phyloP scores from a whole-genome alignment of 1,140 invertebrate species.

The Zaprionus tsacasi region DNA sequence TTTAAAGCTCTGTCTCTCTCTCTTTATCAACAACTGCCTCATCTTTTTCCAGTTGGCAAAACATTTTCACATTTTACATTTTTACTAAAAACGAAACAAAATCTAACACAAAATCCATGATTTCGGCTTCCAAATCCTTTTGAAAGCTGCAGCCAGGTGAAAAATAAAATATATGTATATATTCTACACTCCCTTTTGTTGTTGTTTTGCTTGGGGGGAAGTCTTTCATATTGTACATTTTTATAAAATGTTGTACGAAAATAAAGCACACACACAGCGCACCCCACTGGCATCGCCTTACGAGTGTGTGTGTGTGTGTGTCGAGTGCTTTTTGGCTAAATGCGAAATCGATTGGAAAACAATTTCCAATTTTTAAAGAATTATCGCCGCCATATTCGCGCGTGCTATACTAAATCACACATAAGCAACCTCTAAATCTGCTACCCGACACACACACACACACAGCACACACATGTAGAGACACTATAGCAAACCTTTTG shows the following conservation, averaged over 20 bases:
- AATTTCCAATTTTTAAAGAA: conserved; percentile 85
- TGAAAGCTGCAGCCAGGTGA: conserved; percentile 74
- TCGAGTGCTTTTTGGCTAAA: conserved; percentile 81
- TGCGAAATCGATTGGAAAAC: conserved; percentile 84
- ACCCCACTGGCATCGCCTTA: too few relatives aligned
- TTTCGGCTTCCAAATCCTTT: conserved; percentile 72
- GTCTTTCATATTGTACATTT: conserved; percentile 40
- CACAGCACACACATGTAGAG: conserved; percentile 19
- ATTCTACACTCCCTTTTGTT: neutral
- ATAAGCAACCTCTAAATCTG: conserved; percentile 84
- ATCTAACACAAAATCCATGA: conserved; percentile 72
- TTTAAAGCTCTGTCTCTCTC: neutral
- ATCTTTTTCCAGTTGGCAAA: conserved; percentile 14
- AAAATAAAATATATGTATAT: conserved; percentile 64
- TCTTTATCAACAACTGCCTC: neutral
- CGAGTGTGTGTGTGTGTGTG: conserved; percentile 35
- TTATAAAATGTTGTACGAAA: conserved; percentile 46
- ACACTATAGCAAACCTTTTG: conserved; percentile 60
- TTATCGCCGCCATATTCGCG: conserved; percentile 84
- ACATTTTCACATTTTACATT: conserved; percentile 60
- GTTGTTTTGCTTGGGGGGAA: neutral
- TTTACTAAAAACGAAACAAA: conserved; percentile 46
- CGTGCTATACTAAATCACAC: conserved; percentile 83
- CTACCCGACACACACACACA: conserved; percentile 52
- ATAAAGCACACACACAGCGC: conserved; percentile 26